These are phyloP conservation scores for Anableps anableps DNA, from an alignment of 2,797 vertebrate species.

Conservation along the genomic window DNA sequence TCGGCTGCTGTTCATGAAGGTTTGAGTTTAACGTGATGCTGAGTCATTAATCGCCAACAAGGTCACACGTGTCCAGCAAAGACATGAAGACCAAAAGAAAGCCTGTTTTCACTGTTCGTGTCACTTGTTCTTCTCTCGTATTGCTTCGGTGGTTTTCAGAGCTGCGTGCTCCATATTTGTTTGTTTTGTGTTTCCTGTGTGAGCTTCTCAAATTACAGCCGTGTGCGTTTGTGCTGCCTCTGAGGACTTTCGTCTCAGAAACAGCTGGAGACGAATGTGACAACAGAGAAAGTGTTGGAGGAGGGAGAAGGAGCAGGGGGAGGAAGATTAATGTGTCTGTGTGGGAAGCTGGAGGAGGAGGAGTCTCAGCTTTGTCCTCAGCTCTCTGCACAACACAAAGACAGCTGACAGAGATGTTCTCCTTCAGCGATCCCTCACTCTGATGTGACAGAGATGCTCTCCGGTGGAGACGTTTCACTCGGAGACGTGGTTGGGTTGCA, in stretches of 20 bases:
- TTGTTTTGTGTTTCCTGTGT: neutral
- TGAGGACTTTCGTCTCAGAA: constrained; percentile 6
- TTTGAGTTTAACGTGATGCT: neutral
- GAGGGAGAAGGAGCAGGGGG: neutral
- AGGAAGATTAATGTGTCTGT: constrained; percentile 52
- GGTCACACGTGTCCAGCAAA: neutral
- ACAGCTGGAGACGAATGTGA: constrained; percentile 44
- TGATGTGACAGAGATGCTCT: constrained; percentile 4
- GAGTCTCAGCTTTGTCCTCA: constrained; percentile 10
- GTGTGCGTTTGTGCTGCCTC: neutral
- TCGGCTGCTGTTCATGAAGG: neutral
- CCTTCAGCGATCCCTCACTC: constrained; percentile 6
- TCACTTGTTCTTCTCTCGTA: neutral
- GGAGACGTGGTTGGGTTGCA: neutral
- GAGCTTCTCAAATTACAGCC: neutral
- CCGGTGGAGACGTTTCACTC: neutral
- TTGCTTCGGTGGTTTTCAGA: neutral
- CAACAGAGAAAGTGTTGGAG: neutral
- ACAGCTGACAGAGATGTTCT: neutral
- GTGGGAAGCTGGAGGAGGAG: constrained; percentile 12
- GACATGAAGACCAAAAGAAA: neutral
- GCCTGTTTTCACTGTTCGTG: neutral
- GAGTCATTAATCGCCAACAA: neutral
- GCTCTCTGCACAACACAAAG: constrained; percentile 20
- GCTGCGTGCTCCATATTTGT: neutral